Conservation (phyloP, 1,140 invertebrate genomes). For the Daktulosphaira vitifoliae region DNA sequence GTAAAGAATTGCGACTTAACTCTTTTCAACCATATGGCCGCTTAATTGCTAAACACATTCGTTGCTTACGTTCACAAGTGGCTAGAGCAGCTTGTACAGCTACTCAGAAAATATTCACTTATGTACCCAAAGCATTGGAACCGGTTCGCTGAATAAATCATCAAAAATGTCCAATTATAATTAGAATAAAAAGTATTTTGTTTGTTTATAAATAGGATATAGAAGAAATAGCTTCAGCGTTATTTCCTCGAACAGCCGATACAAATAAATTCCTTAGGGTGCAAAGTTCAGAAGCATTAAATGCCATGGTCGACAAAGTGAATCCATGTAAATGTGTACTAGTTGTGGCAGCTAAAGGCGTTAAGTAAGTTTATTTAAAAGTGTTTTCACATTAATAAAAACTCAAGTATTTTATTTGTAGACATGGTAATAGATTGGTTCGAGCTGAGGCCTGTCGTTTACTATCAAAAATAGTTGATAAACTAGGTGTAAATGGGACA, state of each 20-base stretch:
- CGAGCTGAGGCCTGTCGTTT: constrained; percentile 69
- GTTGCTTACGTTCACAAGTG: constrained; percentile 83
- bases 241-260: constrained; percentile 81
- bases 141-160: no score
- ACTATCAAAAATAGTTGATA: constrained; percentile 56
- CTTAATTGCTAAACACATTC: constrained; percentile 64
- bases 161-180: background rate
- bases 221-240: constrained; percentile 68
- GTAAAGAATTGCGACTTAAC: constrained; percentile 50
- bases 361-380: constrained; percentile 47
- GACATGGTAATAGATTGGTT: constrained; percentile 79
- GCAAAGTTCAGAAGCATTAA: constrained; percentile 74
- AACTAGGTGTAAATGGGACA: constrained; percentile 62
- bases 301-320: constrained; percentile 64
- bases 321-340: constrained; percentile 51
- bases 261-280: constrained; percentile 84
- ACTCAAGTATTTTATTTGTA: constrained; percentile 41
- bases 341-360: constrained; percentile 54
- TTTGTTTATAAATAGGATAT: constrained; percentile 55
- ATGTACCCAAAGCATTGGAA: constrained; percentile 14
- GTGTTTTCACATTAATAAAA: background rate
- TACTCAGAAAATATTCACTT: constrained; percentile 61
- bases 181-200: background rate
- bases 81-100: constrained; percentile 72
- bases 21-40: constrained; percentile 58